These are phyloP conservation scores for Ellobium chinense DNA, from an alignment of 2,888 invertebrate species.

Conservation along the genomic window DNA sequence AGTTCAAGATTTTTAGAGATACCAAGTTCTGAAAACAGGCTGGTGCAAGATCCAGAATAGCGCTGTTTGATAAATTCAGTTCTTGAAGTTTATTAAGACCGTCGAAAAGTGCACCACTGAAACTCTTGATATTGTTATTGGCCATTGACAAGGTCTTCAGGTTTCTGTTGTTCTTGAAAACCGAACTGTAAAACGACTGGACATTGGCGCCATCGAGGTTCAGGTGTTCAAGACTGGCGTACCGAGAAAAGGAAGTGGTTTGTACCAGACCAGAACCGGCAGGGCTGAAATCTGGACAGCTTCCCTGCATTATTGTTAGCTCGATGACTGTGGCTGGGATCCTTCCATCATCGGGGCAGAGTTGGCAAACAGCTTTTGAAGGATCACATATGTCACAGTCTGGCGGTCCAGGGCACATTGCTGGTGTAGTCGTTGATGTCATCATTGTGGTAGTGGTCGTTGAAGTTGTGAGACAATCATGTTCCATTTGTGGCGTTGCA, in stretches of 20 bases:
- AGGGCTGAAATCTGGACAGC: slow-evolving; percentile 25
- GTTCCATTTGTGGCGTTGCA: slow-evolving; percentile 46
- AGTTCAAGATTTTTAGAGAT: background rate
- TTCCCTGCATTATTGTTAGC: background rate
- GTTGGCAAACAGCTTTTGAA: background rate
- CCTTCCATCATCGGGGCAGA: slow-evolving; percentile 1
- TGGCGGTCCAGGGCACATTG: slow-evolving; percentile 34
- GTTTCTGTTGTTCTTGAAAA: slow-evolving; percentile 11
- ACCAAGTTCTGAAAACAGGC: background rate
- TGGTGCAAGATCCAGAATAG: background rate
- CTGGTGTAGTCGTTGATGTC: background rate
- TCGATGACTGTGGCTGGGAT: slow-evolving; percentile 2
- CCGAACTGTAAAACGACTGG: background rate
- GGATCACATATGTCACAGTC: background rate
- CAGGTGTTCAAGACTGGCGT: background rate
- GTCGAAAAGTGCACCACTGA: background rate
- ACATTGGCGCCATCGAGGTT: background rate
- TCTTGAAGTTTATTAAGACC: background rate
- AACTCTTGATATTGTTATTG: background rate
- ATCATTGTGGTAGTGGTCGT: slow-evolving; percentile 6
- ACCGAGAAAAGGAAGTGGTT: background rate
- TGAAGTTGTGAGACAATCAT: slow-evolving; percentile 51
- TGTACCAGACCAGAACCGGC: background rate
- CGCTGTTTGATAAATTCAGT: background rate
- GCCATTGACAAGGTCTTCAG: slow-evolving; percentile 4